These are phyloP conservation scores for Antigone vipio DNA, from an alignment of 2,113 vertebrate species.

Conservation along the genomic window DNA sequence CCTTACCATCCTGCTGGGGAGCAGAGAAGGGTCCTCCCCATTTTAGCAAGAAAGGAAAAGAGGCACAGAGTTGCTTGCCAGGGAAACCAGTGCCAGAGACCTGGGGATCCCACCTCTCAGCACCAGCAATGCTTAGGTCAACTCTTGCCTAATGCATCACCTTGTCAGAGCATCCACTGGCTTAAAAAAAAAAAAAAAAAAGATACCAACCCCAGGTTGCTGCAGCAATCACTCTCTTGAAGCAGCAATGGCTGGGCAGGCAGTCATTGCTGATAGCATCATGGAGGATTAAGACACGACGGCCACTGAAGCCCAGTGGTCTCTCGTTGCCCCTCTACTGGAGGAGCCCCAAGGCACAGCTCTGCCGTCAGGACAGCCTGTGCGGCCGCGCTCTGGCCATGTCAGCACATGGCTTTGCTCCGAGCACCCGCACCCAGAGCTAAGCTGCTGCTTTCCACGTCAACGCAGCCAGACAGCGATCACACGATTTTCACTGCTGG, in stretches of 20 bases:
- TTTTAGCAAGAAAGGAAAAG: not conserved
- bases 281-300: not conserved
- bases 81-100: constrained; percentile 37
- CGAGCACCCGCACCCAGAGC: not conserved
- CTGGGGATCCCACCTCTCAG: not conserved
- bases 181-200: not conserved
- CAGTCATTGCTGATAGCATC: not conserved
- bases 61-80: not conserved
- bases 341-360: not conserved
- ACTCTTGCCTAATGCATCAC: not conserved
- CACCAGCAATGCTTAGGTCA: not conserved
- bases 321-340: not conserved
- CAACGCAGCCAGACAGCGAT: not conserved
- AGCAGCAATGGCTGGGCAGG: not conserved
- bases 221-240: not conserved
- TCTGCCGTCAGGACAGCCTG: not conserved
- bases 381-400: not conserved
- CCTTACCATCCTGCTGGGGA: not conserved
- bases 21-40: not conserved
- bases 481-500: not conserved
- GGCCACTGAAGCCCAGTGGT: not conserved
- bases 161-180: not conserved
- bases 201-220: not conserved
- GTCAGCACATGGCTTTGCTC: not conserved
- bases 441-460: not conserved